Conservation (phyloP, 1,140 invertebrate species). For the Drosophila orosa region DNA sequence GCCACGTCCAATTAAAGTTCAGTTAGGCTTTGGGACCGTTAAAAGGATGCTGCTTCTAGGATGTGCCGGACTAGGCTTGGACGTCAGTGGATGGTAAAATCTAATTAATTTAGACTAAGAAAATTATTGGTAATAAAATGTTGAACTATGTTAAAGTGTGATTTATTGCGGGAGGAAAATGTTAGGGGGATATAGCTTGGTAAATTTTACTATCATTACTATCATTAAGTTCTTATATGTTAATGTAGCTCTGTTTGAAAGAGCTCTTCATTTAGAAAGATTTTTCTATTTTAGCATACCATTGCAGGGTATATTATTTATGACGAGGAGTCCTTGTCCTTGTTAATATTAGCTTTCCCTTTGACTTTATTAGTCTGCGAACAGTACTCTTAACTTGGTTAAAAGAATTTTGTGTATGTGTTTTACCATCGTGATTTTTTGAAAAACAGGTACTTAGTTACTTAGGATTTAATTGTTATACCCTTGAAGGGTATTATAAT, state of each 20-base stretch:
- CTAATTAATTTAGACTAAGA: background rate
- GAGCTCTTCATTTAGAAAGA: background rate
- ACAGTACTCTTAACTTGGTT: too few species aligned
- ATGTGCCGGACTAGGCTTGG: background rate
- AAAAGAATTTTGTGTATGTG: too few species aligned
- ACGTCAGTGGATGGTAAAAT: background rate
- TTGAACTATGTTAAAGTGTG: background rate
- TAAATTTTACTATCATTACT: too few species aligned
- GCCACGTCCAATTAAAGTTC: conserved; percentile 66
- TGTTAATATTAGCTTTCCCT: too few species aligned
- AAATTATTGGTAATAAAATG: conserved; percentile 12
- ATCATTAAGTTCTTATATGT: too few species aligned
- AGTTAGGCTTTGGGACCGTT: conserved; percentile 37
- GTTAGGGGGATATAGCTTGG: background rate
- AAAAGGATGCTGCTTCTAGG: conserved; percentile 12
- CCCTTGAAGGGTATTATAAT: too few species aligned
- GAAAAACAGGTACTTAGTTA: too few species aligned
- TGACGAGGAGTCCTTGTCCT: too few species aligned
- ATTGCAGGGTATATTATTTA: background rate
- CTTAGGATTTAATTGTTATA: too few species aligned
- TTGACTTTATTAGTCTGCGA: background rate
- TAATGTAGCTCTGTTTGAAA: too few species aligned
- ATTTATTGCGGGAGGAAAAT: background rate
- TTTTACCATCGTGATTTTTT: too few species aligned
- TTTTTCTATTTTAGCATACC: too few species aligned